A percentile compares a stretch with the other conserved stretches of the same genome.
These are phyloP conservation scores for Oegoconia quadripuncta DNA, from an alignment of 2,888 invertebrate genomes.

Conservation along the genomic window DNA sequence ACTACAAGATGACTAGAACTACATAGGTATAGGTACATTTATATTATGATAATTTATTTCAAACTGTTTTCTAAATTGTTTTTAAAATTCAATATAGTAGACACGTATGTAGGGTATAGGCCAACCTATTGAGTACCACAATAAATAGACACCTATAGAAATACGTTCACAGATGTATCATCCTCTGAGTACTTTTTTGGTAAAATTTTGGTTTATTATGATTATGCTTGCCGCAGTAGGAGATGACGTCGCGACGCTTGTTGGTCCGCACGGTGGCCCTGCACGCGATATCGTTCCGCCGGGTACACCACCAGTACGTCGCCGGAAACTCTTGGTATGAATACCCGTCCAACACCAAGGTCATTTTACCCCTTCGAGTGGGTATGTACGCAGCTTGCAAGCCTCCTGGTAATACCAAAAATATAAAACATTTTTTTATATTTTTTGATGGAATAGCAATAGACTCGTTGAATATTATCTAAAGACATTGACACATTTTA, in stretches of 20 bases:
- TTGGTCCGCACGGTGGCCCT: slow-evolving; percentile 53
- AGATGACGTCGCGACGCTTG: slow-evolving; percentile 44
- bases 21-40: too few species aligned
- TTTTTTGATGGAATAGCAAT: slow-evolving; percentile 60
- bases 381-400: slow-evolving; percentile 45
- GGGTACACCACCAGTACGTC: slow-evolving; percentile 51
- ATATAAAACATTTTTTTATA: slow-evolving; percentile 37
- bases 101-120: too few species aligned
- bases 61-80: too few species aligned
- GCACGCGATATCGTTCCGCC: slow-evolving; percentile 38
- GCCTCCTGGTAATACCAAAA: slow-evolving; percentile 5
- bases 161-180: slow-evolving; percentile 36
- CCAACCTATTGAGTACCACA: background rate
- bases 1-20: too few species aligned
- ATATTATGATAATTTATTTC: too few species aligned
- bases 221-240: slow-evolving; percentile 42
- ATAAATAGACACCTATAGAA: background rate
- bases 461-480: slow-evolving; percentile 70
- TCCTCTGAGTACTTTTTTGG: slow-evolving; percentile 47
- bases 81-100: too few species aligned
- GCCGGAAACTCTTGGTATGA: slow-evolving; percentile 42
- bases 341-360: slow-evolving; percentile 49
- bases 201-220: slow-evolving; percentile 55
- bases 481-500: too few species aligned
- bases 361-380: slow-evolving; percentile 48